phyloP scores from a whole-genome alignment of 2,888 invertebrate species.

The Xestia c-nigrum region DNA sequence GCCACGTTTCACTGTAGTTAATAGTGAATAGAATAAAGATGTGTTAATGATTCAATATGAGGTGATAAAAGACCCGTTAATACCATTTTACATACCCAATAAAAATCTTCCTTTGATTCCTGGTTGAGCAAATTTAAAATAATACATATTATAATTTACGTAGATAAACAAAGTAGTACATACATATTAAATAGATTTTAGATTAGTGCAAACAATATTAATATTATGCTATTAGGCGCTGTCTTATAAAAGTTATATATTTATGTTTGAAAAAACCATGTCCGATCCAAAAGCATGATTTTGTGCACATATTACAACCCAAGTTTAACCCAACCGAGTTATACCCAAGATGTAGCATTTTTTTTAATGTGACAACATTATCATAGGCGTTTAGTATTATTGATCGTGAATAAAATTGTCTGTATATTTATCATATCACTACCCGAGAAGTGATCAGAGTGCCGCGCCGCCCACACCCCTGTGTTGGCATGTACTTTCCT shows the following conservation, averaged over 20 bases:
- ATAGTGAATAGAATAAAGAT: constrained; percentile 16
- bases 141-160: constrained; percentile 62
- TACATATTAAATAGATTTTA: constrained; percentile 21
- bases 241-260: not conserved
- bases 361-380: too few species aligned
- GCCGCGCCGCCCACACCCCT: too few species aligned
- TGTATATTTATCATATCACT: too few species aligned
- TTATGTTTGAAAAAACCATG: not conserved
- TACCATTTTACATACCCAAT: constrained; percentile 84
- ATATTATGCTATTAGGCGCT: not conserved
- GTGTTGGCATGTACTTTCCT: too few species aligned
- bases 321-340: too few species aligned
- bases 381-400: too few species aligned
- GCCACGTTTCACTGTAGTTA: not conserved
- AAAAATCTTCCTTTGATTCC: constrained; percentile 79
- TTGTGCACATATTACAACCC: too few species aligned
- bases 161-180: constrained; percentile 7
- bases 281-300: not conserved
- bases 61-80: not conserved
- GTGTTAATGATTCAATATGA: not conserved
- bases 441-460: too few species aligned
- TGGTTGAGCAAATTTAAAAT: constrained; percentile 78
- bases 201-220: not conserved
- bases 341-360: too few species aligned
- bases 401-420: too few species aligned